A percentile compares a stretch with the other conserved stretches of the same genome.
Evolutionary conservation across 2,113 vertebrate genomes (phyloP).

Genomic region (Meles meles): DNA sequence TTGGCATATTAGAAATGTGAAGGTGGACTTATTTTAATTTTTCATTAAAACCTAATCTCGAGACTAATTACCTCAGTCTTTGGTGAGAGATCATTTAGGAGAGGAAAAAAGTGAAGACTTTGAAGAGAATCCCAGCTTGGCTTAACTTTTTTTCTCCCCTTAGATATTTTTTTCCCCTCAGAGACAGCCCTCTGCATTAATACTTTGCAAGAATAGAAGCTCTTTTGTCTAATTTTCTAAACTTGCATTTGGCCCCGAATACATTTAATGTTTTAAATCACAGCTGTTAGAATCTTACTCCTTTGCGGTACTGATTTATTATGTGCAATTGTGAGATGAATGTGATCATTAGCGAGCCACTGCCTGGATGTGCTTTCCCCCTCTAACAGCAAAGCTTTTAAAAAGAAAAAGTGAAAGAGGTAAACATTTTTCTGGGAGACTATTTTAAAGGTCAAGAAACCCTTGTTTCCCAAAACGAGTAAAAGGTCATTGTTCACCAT

Average conservation of each 20-base stretch:
- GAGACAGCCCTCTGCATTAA: background rate
- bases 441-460: slow-evolving; percentile 61
- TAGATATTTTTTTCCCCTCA: background rate
- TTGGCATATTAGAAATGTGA: background rate
- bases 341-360: background rate
- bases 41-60: slow-evolving; percentile 39
- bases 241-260: background rate
- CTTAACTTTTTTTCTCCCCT: background rate
- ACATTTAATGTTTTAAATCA: slow-evolving; percentile 21
- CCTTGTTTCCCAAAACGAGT: background rate
- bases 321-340: background rate
- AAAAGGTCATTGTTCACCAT: slow-evolving; percentile 50
- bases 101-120: background rate
- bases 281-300: background rate
- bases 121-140: background rate
- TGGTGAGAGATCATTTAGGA: background rate
- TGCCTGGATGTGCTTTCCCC: background rate
- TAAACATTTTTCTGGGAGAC: slow-evolving; percentile 38
- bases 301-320: background rate
- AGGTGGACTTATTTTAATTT: slow-evolving; percentile 50
- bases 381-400: background rate
- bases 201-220: background rate
- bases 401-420: slow-evolving; percentile 7
- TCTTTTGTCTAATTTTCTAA: slow-evolving; percentile 32
- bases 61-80: slow-evolving; percentile 31